These are phyloP conservation scores for Myotis vivesi DNA, from an alignment of 2,797 vertebrate genomes.

Conservation along the genomic window DNA sequence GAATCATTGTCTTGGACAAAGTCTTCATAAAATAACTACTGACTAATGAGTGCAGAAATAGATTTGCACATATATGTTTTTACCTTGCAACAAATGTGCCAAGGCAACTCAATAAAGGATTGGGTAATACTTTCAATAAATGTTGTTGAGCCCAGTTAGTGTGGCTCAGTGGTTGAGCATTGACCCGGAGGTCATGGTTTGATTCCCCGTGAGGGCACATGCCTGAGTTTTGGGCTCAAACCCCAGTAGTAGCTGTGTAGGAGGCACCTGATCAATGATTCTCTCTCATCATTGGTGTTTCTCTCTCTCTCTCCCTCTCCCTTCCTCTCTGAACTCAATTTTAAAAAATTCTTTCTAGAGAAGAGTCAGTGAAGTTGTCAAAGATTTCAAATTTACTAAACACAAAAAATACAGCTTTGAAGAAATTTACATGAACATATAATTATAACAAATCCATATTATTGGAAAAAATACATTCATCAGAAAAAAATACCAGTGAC, in stretches of 20 bases:
- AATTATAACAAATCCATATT: neutral
- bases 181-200: too few relatives aligned
- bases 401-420: neutral
- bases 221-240: too few relatives aligned
- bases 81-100: constrained; percentile 5
- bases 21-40: neutral
- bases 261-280: too few relatives aligned
- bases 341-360: neutral
- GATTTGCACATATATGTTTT: neutral
- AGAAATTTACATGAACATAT: neutral
- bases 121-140: constrained; percentile 19
- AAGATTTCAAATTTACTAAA: neutral
- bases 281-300: too few relatives aligned
- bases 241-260: too few relatives aligned
- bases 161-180: too few relatives aligned
- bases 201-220: too few relatives aligned
- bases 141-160: neutral
- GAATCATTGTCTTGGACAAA: neutral
- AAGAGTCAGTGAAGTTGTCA: neutral
- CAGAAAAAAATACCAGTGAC: neutral
- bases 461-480: neutral
- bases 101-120: neutral
- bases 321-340: too few relatives aligned
- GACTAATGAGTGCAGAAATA: neutral
- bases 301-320: too few relatives aligned